A percentile compares a stretch with the other conserved stretches of the same genome.
phyloP scores from a whole-genome alignment of 2,888 invertebrate species.

The Papilio gigon region DNA sequence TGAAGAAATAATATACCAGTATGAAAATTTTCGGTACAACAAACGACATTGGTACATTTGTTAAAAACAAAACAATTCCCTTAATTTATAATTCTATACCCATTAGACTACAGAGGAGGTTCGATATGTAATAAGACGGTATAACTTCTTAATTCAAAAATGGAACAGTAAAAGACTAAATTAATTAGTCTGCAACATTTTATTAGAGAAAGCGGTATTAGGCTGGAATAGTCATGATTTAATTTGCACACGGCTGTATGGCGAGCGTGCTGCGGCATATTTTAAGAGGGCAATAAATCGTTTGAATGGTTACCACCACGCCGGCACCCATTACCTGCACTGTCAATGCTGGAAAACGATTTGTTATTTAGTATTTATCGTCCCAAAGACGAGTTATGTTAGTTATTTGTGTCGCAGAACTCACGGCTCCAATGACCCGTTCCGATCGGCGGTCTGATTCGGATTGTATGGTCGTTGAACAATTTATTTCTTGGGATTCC shows the following conservation, averaged over 20 bases:
- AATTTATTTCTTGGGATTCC: not conserved
- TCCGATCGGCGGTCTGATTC: conserved; percentile 33
- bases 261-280: conserved; percentile 41
- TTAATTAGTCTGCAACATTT: conserved; percentile 1
- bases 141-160: not conserved
- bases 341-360: conserved; percentile 60
- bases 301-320: conserved; percentile 55
- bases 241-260: conserved; percentile 35
- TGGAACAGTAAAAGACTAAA: not conserved
- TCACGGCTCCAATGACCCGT: conserved; percentile 44
- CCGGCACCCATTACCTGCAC: conserved; percentile 57
- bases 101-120: no score
- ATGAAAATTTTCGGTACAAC: no score
- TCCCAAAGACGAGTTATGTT: conserved; percentile 65
- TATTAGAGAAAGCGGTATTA: conserved; percentile 9
- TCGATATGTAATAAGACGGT: no score
- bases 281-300: conserved; percentile 57
- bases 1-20: no score
- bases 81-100: no score
- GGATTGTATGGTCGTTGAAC: conserved; percentile 16
- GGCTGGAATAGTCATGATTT: conserved; percentile 22
- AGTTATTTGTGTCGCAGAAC: conserved; percentile 58
- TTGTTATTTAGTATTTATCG: conserved; percentile 61
- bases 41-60: no score
- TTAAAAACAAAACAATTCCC: no score